Percentiles rank a stretch among this genome's conserved stretches.
Conservation (phyloP, 92 coral and sea anemone genomes). For the Siderastrea siderea region DNA sequence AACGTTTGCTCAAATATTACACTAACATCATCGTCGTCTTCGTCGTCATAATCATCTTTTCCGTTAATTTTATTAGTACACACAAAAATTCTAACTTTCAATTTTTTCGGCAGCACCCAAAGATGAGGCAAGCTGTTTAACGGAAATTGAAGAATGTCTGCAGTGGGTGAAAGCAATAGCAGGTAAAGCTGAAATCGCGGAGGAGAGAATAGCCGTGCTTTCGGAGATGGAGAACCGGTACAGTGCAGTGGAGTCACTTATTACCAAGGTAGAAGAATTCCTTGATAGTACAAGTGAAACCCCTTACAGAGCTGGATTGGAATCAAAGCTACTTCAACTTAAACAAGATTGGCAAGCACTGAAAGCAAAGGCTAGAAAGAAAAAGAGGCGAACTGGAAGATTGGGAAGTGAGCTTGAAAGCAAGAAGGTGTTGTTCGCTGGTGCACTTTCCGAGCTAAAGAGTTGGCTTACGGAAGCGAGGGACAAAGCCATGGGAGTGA, state of each 20-base stretch:
- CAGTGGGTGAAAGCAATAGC: slow-evolving; percentile 46
- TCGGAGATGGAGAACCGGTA: slow-evolving; percentile 64
- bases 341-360: slow-evolving; percentile 70
- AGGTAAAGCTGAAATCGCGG: slow-evolving; percentile 45
- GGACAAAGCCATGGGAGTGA: slow-evolving; percentile 23
- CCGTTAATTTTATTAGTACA: too few relatives aligned
- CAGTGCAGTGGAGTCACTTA: slow-evolving; percentile 55
- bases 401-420: slow-evolving; percentile 75
- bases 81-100: too few relatives aligned
- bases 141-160: slow-evolving; percentile 52
- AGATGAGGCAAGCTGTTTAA: slow-evolving; percentile 31
- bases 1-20: too few relatives aligned
- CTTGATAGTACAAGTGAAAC: slow-evolving; percentile 33
- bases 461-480: slow-evolving; percentile 55
- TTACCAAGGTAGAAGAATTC: slow-evolving; percentile 59
- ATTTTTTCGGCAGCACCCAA: neutral
- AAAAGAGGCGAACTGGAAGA: slow-evolving; percentile 56
- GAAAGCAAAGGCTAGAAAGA: slow-evolving; percentile 61
- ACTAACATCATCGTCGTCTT: too few relatives aligned
- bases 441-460: slow-evolving; percentile 57
- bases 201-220: slow-evolving; percentile 27
- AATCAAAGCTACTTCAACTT: slow-evolving; percentile 56
- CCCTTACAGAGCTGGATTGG: slow-evolving; percentile 49
- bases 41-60: too few relatives aligned
- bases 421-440: slow-evolving; percentile 66